Base-by-base conservation (phyloP, 2,113 vertebrate genomes). In the Clarias macrocephalus region DNA sequence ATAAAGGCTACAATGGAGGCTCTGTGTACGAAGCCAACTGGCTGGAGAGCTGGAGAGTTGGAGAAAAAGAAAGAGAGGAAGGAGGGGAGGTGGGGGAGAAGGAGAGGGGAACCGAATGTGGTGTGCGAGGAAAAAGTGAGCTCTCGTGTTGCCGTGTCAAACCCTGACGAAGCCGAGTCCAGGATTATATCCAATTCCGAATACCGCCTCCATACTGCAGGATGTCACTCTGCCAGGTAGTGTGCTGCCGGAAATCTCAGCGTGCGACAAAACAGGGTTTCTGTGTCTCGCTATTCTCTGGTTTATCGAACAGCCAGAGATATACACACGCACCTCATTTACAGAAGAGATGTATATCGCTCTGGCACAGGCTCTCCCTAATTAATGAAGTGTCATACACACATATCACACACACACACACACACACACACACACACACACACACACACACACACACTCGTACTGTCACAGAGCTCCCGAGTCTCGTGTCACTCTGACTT, bases 1-100 rank as follows among this genome's bases (percentile, higher is more conserved):
- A 93, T 93, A 91, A 92, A 93, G 57, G 65, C 80, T 84, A 94
- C 94, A 95, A 94, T 94, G 92, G 92, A 93, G 93, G 91, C 92
- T 93, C 89, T 95, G 94, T 95, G 92, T 86, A 85, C 85, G 54
- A 89, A 90, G 90, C 91, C 90, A 92, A 81, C 88, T 87, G 86
- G 88, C 89, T 82, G 84, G 70, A 70, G 52, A 48, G 80, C n/a
- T 37, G 66, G 68, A 82, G 15, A 80, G n/a, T n/a, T n/a, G n/a
- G 60, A n/a, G 73, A 81, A n/a, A n/a, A 60, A 33, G 66, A 62
- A 52, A 75, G 83, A 59, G 28, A 72, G 66, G 60, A 65, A 52
- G 65, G 59, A 48, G 13, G 37, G 52, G n/a, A 73, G 33, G 63
- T 70, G 60, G 33, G 30, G 5, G 56, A 19, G 10, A 33, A 21